These are phyloP conservation scores for Scaptomyza montana DNA, from an alignment of 1,140 invertebrate species.

Conservation along the genomic window DNA sequence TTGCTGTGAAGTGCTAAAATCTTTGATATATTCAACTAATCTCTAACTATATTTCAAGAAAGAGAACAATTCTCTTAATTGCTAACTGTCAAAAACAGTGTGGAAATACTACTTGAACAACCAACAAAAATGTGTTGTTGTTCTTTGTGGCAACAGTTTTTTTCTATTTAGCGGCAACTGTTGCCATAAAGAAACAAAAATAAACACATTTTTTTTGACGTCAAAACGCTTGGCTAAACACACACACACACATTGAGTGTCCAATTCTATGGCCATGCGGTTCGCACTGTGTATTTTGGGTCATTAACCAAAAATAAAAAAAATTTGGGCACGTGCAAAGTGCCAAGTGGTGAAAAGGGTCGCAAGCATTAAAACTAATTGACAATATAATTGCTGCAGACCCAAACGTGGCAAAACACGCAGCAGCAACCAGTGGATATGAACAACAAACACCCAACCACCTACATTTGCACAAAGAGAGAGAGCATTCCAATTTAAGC, in stretches of 20 bases:
- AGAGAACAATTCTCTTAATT: background rate
- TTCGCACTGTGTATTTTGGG: slow-evolving; percentile 2
- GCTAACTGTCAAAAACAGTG: too few species aligned
- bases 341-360: slow-evolving; percentile 59
- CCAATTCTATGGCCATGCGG: slow-evolving; percentile 15
- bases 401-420: too few species aligned
- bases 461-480: too few species aligned
- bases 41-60: background rate
- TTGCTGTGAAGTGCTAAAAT: too few species aligned
- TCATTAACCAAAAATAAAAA: slow-evolving; percentile 14
- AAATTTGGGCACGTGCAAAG: slow-evolving; percentile 43
- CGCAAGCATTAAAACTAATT: slow-evolving; percentile 73
- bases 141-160: too few species aligned
- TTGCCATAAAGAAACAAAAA: background rate
- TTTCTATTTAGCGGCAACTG: background rate
- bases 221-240: background rate
- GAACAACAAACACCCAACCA: background rate
- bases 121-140: too few species aligned
- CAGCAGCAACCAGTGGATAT: background rate
- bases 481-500: slow-evolving; percentile 39
- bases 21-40: background rate
- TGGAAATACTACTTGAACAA: too few species aligned
- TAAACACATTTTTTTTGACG: background rate
- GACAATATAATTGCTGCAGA: slow-evolving; percentile 63
- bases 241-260: background rate